phyloP scores from a whole-genome alignment of 2,797 vertebrate genomes.

The Syngnathus rostellatus region DNA sequence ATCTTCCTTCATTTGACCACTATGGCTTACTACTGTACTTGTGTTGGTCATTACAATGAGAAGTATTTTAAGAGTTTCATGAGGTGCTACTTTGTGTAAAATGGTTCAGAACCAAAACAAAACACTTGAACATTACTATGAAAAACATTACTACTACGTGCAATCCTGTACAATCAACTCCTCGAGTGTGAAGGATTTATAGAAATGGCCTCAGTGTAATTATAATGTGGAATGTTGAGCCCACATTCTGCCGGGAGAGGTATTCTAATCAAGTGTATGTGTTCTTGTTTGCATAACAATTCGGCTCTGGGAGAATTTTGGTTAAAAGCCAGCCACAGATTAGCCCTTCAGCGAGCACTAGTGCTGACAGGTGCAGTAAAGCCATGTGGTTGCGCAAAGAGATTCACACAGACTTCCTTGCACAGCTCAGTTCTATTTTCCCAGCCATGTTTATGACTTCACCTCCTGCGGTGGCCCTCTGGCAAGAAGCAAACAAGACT shows the following conservation, averaged over 20 bases:
- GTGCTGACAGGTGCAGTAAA: conserved; percentile 64
- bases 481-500: conserved; percentile 60
- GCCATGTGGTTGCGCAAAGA: conserved; percentile 62
- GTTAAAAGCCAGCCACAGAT: conserved; percentile 25
- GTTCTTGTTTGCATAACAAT: conserved; percentile 24
- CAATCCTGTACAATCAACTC: background rate
- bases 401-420: conserved; percentile 55
- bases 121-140: background rate
- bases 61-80: no score
- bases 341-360: conserved; percentile 28
- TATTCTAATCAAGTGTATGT: conserved; percentile 23
- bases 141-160: background rate
- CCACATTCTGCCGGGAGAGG: conserved; percentile 1
- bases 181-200: background rate
- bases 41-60: no score
- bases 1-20: no score
- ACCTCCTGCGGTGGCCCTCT: conserved; percentile 62
- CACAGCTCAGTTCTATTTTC: conserved; percentile 56
- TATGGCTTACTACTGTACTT: no score
- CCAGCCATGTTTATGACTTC: conserved; percentile 69
- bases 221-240: conserved; percentile 1
- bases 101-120: no score
- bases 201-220: background rate
- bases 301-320: conserved; percentile 15
- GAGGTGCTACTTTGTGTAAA: no score